phyloP scores from a whole-genome alignment of 2,797 vertebrate genomes.

The Distichodus sexfasciatus region DNA sequence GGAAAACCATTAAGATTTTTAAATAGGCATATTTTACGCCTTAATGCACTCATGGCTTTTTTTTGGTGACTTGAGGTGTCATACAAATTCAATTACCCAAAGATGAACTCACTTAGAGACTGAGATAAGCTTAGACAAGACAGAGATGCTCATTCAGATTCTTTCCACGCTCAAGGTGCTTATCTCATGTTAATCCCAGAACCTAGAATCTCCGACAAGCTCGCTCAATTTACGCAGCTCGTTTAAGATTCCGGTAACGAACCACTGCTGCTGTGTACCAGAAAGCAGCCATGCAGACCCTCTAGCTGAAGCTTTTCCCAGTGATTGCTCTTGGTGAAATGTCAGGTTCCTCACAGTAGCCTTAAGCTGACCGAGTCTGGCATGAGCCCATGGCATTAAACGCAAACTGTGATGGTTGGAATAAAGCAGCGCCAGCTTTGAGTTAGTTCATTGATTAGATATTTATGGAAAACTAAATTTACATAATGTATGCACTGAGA shows the following conservation, averaged over 20 bases:
- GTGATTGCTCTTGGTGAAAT: background rate
- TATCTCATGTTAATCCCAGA: background rate
- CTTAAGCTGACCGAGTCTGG: background rate
- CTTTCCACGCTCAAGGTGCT: no score
- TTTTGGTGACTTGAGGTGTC: no score
- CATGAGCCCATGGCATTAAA: background rate
- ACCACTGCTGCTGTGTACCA: background rate
- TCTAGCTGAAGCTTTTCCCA: background rate
- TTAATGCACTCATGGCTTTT: no score
- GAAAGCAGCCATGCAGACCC: no score
- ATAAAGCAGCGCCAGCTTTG: background rate
- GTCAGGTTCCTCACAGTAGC: background rate
- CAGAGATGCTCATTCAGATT: no score
- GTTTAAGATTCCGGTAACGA: background rate
- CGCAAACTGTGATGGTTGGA: background rate
- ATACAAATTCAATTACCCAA: no score
- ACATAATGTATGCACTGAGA: background rate
- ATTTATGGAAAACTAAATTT: conserved; percentile 11
- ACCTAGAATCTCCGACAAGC: background rate
- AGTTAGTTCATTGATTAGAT: background rate
- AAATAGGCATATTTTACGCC: no score
- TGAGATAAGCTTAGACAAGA: background rate
- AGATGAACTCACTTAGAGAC: no score
- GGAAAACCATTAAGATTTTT: no score
- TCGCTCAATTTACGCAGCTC: background rate